Evolutionary conservation across 2,888 invertebrate species (phyloP).

Genomic region (Rhingia rostrata): DNA sequence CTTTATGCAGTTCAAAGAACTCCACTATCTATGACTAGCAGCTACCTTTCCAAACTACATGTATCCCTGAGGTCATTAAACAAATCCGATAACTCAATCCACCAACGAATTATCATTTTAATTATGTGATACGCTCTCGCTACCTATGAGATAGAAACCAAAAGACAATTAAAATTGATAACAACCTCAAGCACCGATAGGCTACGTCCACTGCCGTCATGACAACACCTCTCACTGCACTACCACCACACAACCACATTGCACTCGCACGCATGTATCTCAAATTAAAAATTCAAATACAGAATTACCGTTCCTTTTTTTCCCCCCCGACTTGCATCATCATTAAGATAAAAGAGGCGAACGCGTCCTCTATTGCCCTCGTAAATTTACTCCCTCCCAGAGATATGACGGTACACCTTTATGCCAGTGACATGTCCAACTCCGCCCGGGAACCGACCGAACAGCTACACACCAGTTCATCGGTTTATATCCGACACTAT

Average conservation of each 20-base stretch:
- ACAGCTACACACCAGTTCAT: constrained; percentile 15
- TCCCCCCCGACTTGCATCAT: constrained; percentile 67
- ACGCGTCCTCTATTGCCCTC: constrained; percentile 68
- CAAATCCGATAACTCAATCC: too few species aligned
- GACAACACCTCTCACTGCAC: constrained; percentile 43
- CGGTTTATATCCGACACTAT: constrained; percentile 13
- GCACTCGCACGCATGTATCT: not conserved
- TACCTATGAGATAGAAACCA: constrained; percentile 17
- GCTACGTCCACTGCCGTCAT: not conserved
- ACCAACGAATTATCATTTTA: constrained; percentile 27
- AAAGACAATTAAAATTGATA: constrained; percentile 49
- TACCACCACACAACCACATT: constrained; percentile 8
- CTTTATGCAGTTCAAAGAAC: too few species aligned
- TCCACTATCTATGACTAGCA: too few species aligned
- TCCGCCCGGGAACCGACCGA: constrained; percentile 35
- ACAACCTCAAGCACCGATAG: constrained; percentile 15
- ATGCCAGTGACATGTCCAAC: constrained; percentile 65
- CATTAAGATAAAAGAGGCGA: constrained; percentile 68
- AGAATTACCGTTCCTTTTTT: constrained; percentile 20
- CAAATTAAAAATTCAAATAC: constrained; percentile 53
- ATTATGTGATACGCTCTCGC: constrained; percentile 35
- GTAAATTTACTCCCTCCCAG: constrained; percentile 65
- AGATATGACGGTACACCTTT: constrained; percentile 28
- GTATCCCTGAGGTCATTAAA: too few species aligned
- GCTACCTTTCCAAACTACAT: too few species aligned